Percentiles rank a stretch among this genome's conserved stretches.
phyloP scores from a whole-genome alignment of 2,797 vertebrate genomes.

The Lophotriccus pileatus region DNA sequence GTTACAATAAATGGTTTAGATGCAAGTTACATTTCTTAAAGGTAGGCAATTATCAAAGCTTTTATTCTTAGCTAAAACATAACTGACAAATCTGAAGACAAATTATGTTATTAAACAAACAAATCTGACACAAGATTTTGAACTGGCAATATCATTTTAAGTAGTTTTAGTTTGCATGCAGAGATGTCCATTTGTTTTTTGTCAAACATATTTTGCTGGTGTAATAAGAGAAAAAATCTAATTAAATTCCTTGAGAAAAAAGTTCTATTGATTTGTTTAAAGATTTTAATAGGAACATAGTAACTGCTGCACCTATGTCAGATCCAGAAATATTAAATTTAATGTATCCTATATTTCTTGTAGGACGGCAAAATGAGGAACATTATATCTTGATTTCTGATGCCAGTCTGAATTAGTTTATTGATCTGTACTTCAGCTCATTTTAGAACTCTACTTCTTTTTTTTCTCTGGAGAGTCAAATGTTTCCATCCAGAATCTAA shows the following conservation, averaged over 20 bases:
- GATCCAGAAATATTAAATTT: neutral
- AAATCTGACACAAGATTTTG: neutral
- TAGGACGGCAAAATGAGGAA: neutral
- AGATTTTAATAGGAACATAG: neutral
- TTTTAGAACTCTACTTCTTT: slow-evolving; percentile 28
- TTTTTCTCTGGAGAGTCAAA: neutral
- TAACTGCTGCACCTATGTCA: neutral
- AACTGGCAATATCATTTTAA: neutral
- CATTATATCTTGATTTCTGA: neutral
- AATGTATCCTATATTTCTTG: neutral
- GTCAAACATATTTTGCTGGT: neutral
- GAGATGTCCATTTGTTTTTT: neutral
- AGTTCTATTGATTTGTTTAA: neutral
- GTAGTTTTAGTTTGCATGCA: neutral
- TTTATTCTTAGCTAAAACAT: neutral
- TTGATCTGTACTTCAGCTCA: slow-evolving; percentile 6
- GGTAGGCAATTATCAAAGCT: neutral
- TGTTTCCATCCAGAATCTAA: neutral
- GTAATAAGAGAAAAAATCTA: neutral
- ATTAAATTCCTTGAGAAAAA: neutral
- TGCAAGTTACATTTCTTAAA: neutral
- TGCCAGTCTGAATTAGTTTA: slow-evolving; percentile 38
- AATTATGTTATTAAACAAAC: neutral
- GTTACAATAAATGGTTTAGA: neutral
- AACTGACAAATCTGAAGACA: neutral